phyloP scores from a whole-genome alignment of 2,113 vertebrate species.

The Sinocyclocheilus anophthalmus region DNA sequence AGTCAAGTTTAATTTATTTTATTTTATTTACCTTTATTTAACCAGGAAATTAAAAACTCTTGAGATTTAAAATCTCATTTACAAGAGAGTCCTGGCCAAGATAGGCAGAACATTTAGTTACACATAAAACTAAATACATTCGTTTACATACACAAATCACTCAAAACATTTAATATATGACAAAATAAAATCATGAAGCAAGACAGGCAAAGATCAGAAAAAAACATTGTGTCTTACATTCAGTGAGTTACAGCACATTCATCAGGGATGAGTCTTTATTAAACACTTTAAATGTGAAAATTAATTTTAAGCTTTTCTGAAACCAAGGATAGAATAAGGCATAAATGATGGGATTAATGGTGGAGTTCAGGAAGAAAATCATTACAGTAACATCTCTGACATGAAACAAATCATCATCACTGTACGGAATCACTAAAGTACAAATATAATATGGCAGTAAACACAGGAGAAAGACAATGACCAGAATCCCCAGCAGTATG shows the following conservation, averaged over 20 bases:
- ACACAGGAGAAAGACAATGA: constrained; percentile 51
- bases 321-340: constrained; percentile 63
- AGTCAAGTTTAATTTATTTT: not conserved
- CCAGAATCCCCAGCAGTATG: not conserved
- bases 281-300: constrained; percentile 56
- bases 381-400: not conserved
- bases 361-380: constrained; percentile 49
- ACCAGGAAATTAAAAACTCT: too few relatives aligned
- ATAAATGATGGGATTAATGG: constrained; percentile 61
- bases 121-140: too few relatives aligned
- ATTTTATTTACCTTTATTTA: too few relatives aligned
- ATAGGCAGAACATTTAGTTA: too few relatives aligned
- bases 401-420: constrained; percentile 23
- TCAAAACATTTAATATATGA: too few relatives aligned
- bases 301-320: constrained; percentile 51
- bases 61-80: too few relatives aligned
- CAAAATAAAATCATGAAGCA: too few relatives aligned
- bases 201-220: too few relatives aligned
- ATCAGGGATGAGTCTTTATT: constrained; percentile 37
- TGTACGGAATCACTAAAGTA: constrained; percentile 2
- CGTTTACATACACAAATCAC: too few relatives aligned
- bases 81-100: too few relatives aligned
- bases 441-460: constrained; percentile 56
- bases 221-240: not conserved
- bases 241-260: not conserved